Percentiles rank a stretch among this genome's conserved stretches.
These are phyloP conservation scores for Pseudococcus viburni DNA, from an alignment of 2,888 invertebrate species.

Conservation along the genomic window DNA sequence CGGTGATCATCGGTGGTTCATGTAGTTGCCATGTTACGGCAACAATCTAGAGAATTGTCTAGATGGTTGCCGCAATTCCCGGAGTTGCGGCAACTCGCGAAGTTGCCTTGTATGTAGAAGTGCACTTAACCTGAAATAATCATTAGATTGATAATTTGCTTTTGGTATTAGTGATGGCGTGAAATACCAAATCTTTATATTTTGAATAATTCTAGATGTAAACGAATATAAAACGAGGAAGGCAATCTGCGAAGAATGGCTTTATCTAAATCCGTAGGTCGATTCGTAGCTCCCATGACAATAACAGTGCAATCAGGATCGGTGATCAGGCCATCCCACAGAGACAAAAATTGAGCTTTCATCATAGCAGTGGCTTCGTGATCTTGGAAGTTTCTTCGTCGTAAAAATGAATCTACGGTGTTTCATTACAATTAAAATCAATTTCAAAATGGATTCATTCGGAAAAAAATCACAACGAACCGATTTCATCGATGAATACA, in stretches of 20 bases:
- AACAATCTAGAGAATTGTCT: no score
- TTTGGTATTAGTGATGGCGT: no score
- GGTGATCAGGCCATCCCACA: constrained; percentile 98
- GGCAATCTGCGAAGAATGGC: constrained; percentile 97
- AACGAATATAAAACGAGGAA: constrained; percentile 88
- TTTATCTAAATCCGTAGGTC: constrained; percentile 94
- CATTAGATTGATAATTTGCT: not conserved
- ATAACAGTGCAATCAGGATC: constrained; percentile 87
- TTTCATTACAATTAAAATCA: no score
- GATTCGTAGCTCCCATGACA: constrained; percentile 98
- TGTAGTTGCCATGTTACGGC: no score
- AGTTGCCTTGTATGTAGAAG: no score
- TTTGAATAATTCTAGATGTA: no score
- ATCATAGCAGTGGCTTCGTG: constrained; percentile 99
- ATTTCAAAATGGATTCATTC: no score
- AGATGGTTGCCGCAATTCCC: no score
- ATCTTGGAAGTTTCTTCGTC: constrained; percentile 89
- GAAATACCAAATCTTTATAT: no score
- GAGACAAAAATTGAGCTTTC: constrained; percentile 99
- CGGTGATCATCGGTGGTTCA: no score
- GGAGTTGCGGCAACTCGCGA: no score
- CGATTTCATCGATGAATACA: constrained; percentile 96
- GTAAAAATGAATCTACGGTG: constrained; percentile 91
- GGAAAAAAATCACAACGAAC: constrained; percentile 70
- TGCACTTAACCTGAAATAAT: constrained; percentile 74